These are phyloP conservation scores for Mobula birostris DNA, from an alignment of 2,113 vertebrate genomes.

Conservation along the genomic window DNA sequence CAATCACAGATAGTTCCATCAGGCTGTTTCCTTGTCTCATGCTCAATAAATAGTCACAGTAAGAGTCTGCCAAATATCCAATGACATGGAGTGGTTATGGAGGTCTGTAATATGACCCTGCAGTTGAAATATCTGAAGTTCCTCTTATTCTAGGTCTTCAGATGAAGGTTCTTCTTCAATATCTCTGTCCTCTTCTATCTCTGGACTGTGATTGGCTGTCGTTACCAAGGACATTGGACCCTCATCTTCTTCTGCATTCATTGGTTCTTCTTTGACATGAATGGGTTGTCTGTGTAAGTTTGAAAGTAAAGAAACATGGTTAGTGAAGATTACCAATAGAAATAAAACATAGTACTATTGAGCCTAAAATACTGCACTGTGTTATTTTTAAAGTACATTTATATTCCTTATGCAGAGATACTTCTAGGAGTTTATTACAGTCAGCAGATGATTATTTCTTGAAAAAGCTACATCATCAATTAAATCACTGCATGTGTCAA, in stretches of 20 bases:
- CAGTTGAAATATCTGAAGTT: constrained; percentile 64
- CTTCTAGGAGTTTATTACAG: constrained; percentile 4
- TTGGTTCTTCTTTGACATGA: constrained; percentile 96
- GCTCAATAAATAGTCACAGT: constrained; percentile 99
- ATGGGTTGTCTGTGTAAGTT: constrained; percentile 75
- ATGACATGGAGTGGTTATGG: constrained; percentile 84
- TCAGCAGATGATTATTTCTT: constrained; percentile 30
- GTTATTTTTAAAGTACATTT: background rate
- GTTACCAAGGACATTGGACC: constrained; percentile 98
- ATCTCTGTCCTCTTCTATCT: constrained; percentile 94
- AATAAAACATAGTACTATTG: background rate
- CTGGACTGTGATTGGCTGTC: constrained; percentile 97
- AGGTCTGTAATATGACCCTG: constrained; percentile 76
- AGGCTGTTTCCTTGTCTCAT: constrained; percentile 86
- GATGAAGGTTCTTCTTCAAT: constrained; percentile 98
- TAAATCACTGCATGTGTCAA: constrained; percentile 43
- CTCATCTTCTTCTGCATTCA: constrained; percentile 95
- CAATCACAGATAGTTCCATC: constrained; percentile 89
- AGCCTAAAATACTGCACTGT: background rate
- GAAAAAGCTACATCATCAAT: constrained; percentile 28
- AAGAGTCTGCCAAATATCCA: constrained; percentile 82
- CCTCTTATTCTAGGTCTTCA: constrained; percentile 91
- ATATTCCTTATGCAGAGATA: background rate
- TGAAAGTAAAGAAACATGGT: constrained; percentile 30
- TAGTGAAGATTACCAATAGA: constrained; percentile 39